Evolutionary conservation across 2,113 vertebrate species (phyloP), one percentile per base, ranked within the genome.

Genomic region (Piliocolobus tephrosceles): DNA sequence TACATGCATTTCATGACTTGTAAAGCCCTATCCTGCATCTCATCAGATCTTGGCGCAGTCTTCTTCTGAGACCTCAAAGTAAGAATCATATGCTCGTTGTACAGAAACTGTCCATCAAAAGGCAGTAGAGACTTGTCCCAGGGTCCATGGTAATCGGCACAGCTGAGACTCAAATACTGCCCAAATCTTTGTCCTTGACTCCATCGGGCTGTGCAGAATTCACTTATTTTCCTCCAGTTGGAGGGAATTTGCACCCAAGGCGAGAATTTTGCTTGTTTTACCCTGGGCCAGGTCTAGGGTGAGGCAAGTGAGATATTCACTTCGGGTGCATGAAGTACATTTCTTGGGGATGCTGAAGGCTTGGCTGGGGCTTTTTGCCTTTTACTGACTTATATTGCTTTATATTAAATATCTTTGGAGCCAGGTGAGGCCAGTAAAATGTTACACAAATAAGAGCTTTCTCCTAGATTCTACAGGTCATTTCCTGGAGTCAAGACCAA

Each of bases 1-100:
- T 1, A 3, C 2, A 0, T 0, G 30, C 12, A 7, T 12, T 4
- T 40, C 3, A n/a, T 23, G 9, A 1, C 13, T 14, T 25, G 23
- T 2, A 75, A 73, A 81, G 43, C 43, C 35, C 45, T 27, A 4
- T 30, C 64, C 47, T 75, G 81, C 6, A 16, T n/a, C 27, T 91
- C 52, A 1, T 22, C 40, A 18, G 32, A 43, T 13, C n/a, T 79
- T 92, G 47, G 12, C 38, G 45, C 6, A 32, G 45, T 11, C 55
- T 8, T 47, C 30, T 12, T 52, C 55, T 58, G 38, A 85, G 88
- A 89, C 6, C 55, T 7, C 13, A 27, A 12, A 10, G 2, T 43
- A 57, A 38, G 70, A 47, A 22, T 4, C 7, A 1, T 13, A 1
- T 4, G 43, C n/a, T n/a, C 88, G 22, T 57, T 92, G 72, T 61